phyloP scores from a whole-genome alignment of 2,797 vertebrate species.

The Sebastes flavidus region DNA sequence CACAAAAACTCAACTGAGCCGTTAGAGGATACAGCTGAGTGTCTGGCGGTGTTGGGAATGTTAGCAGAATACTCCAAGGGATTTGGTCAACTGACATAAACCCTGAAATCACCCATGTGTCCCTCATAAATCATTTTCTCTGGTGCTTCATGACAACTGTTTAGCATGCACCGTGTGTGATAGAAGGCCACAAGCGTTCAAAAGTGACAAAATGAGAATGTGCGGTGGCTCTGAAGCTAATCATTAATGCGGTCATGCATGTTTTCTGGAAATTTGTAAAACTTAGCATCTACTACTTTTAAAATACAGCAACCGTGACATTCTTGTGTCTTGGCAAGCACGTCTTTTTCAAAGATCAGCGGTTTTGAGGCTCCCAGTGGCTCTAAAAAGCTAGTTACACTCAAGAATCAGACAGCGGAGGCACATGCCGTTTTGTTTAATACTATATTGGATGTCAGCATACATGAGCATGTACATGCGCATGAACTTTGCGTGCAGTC shows the following conservation, averaged over 20 bases:
- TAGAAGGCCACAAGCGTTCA: not conserved
- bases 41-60: slow-evolving; percentile 7
- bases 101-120: slow-evolving; percentile 18
- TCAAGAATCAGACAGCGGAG: not conserved
- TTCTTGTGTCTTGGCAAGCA: not conserved
- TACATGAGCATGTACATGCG: not conserved
- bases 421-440: not conserved
- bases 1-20: not conserved
- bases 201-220: not conserved
- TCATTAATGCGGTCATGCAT: not conserved
- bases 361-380: not conserved
- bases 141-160: not conserved
- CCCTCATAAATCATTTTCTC: slow-evolving; percentile 8
- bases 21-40: not conserved
- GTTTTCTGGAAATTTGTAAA: not conserved
- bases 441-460: not conserved
- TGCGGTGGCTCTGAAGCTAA: not conserved
- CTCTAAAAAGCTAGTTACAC: not conserved
- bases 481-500: not conserved
- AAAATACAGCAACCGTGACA: not conserved
- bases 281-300: not conserved
- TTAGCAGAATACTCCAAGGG: slow-evolving; percentile 7
- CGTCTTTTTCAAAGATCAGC: not conserved
- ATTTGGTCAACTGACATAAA: slow-evolving; percentile 17
- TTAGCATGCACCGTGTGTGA: not conserved